These are phyloP conservation scores for Paratilapia polleni DNA, from an alignment of 2,113 vertebrate species.

Conservation along the genomic window DNA sequence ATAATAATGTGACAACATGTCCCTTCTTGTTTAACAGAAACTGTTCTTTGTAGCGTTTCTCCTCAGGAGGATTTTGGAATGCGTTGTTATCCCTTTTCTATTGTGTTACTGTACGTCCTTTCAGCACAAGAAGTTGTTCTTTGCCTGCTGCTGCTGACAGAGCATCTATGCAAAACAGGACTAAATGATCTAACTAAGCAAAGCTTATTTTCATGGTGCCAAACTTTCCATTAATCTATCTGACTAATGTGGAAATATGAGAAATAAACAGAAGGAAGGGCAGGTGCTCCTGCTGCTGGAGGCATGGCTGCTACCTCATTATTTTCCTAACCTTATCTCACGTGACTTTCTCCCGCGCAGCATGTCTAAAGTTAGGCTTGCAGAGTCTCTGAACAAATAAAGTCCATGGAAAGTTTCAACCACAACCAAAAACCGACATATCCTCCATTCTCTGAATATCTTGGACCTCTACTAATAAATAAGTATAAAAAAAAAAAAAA, in stretches of 20 bases:
- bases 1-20: background rate
- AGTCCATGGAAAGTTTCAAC: background rate
- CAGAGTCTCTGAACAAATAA: background rate
- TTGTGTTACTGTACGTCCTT: background rate
- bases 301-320: constrained; percentile 9
- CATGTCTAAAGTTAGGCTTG: background rate
- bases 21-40: constrained; percentile 10
- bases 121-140: background rate
- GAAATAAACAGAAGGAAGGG: constrained; percentile 3
- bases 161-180: background rate
- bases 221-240: constrained; percentile 26
- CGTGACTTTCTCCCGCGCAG: background rate
- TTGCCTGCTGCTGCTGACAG: background rate
- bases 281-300: constrained; percentile 28
- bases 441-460: background rate
- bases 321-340: constrained; percentile 1
- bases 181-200: background rate
- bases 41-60: background rate
- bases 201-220: constrained; percentile 5
- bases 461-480: no score
- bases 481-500: background rate
- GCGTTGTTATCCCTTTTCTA: background rate
- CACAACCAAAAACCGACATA: background rate
- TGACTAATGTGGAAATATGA: background rate
- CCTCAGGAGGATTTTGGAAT: background rate